Evolutionary conservation across 1,140 invertebrate species (phyloP), one percentile per base, ranked within the genome.

Genomic region (Gryllus bimaculatus): DNA sequence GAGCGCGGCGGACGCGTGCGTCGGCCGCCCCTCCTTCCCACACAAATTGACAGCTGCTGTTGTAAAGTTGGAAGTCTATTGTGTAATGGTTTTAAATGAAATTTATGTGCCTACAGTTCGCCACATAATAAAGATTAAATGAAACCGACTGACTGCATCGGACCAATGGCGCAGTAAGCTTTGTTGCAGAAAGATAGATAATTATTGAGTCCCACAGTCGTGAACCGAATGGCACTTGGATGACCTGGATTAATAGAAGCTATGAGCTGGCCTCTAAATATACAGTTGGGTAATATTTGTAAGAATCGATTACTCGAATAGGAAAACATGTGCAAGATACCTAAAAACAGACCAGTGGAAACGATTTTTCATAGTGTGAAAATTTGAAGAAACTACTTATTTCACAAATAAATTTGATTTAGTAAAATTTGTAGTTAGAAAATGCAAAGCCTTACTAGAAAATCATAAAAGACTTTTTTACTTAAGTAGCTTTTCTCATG

Each of bases 101-200:
- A 66, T 66, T 66, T 66, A 66, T 66, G 54, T 66, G 54, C 54
- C 10, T 66, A 66, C 54, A 66, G 54, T 66, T 66, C 54, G 54
- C 54, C 54, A 66, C 54, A 66, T 66, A 66, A 66, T 66, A 66
- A 66, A 66, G 54, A 66, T 66, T 66, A 66, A 66, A 66, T 66
- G 54, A 66, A 66, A 66, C 54, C 54, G 54, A 66, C 54, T 66
- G 54, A 66, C 54, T 66, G 54, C 54, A 66, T 66, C 54, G 54
- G 54, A 66, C 54, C 54, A 66, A 66, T 66, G 54, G 54, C 54
- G 54, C 54, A 66, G 18, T 66, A 66, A 7, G 54, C 54, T 66
- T 66, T 66, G 54, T 3, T 66, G 7, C 10, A 66, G 54, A 10
- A 66, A 3, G 54, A 66, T 54, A 54, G 49, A 54, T 54, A 54